These are phyloP conservation scores for Strix aluco DNA, from an alignment of 2,113 vertebrate species.

Conservation along the genomic window DNA sequence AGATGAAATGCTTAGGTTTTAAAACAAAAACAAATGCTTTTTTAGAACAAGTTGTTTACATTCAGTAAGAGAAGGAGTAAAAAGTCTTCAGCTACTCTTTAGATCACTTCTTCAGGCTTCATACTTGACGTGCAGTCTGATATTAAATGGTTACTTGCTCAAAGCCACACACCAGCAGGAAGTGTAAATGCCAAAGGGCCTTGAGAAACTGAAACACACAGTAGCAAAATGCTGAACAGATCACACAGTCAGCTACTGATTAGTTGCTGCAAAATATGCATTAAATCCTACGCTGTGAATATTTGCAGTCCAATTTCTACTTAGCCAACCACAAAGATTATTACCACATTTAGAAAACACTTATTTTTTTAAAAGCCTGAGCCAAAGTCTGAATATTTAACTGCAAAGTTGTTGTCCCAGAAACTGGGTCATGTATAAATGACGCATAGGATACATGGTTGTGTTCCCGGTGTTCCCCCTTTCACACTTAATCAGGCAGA, in stretches of 20 bases:
- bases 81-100: not conserved
- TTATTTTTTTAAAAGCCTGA: not conserved
- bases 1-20: not conserved
- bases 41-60: not conserved
- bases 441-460: not conserved
- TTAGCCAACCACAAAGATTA: not conserved
- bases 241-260: not conserved
- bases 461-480: not conserved
- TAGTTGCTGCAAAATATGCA: not conserved
- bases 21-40: not conserved
- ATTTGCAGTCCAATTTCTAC: not conserved
- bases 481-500: not conserved
- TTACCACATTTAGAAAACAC: not conserved
- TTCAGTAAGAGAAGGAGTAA: not conserved
- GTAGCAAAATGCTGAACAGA: slow-evolving; percentile 16
- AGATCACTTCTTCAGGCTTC: not conserved
- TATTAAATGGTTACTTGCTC: slow-evolving; percentile 38
- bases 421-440: not conserved
- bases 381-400: not conserved
- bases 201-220: slow-evolving; percentile 6
- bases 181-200: slow-evolving; percentile 43
- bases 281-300: not conserved
- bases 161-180: slow-evolving; percentile 47
- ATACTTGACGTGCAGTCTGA: not conserved
- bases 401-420: not conserved